Percentiles rank a stretch among this genome's conserved stretches.
Evolutionary conservation across 2,888 invertebrate genomes (phyloP).

Genomic region (Ceraclea dissimilis): DNA sequence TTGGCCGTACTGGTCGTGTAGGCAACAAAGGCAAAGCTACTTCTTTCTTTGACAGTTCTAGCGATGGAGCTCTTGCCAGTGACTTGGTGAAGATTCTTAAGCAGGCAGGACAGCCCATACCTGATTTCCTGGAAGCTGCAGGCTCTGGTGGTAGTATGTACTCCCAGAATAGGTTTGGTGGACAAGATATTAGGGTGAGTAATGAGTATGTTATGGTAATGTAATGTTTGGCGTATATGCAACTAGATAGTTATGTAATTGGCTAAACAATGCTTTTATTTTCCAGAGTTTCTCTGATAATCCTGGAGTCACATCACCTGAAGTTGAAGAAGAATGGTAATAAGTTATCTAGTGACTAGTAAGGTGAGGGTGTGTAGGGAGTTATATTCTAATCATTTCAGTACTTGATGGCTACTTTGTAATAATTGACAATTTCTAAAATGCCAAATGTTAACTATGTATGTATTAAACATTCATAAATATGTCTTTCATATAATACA

Average conservation of each 20-base stretch:
- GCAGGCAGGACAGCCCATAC: constrained; percentile 73
- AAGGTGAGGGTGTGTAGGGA: too few species aligned
- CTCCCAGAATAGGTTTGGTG: constrained; percentile 55
- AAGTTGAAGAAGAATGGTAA: not conserved
- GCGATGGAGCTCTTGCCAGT: constrained; percentile 53
- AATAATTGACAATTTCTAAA: too few species aligned
- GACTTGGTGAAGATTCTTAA: constrained; percentile 66
- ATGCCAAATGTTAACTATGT: too few species aligned
- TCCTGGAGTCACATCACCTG: not conserved
- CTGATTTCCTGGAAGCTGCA: constrained; percentile 59
- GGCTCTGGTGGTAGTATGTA: constrained; percentile 42
- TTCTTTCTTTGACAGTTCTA: constrained; percentile 67
- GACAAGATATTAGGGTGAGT: constrained; percentile 62
- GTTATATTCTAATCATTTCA: too few species aligned
- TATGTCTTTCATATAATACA: too few species aligned
- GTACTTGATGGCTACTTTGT: too few species aligned
- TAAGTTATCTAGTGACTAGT: too few species aligned
- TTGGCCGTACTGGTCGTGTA: constrained; percentile 91
- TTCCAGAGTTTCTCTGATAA: not conserved
- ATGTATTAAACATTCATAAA: too few species aligned
- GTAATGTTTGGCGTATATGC: not conserved
- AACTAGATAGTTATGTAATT: not conserved
- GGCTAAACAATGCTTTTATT: not conserved
- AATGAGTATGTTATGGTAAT: too few species aligned
- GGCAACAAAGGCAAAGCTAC: constrained; percentile 84